Base-by-base conservation (phyloP, 2,797 vertebrate genomes). In the Semotilus atromaculatus region DNA sequence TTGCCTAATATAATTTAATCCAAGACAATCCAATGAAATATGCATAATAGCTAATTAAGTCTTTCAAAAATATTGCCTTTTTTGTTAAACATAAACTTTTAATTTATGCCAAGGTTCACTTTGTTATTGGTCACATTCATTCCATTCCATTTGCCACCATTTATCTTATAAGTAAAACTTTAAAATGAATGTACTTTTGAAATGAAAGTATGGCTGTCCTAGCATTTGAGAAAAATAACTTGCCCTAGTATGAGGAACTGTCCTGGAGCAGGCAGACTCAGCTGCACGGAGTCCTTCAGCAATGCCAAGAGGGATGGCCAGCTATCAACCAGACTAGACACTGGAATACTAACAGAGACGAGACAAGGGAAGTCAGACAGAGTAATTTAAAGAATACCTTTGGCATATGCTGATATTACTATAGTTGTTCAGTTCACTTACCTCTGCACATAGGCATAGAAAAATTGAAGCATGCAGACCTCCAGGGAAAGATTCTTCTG, bases 401-500 rank as follows among this genome's bases (percentile, higher is more conserved):
- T 67, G 29, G 2, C 62, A 66, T 34, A 21, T 38, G 1, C 36
- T 21, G 58, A 78, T 73, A 51, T 82, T 48, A 66, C 23, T 64
- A 29, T 38, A 38, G 8, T 29, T 78, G 14, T 5, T 79, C 7
- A 11, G 43, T 45, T 43, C 11, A 68, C 96, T 96, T 94, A 99
- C 98, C 98, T 97, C 93, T 99, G 98, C 85, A 99, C 97, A 84
- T 99, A 99, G 64, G 98, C 97, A 91, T 97, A 99, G 94, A 99
- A 99, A 95, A 99, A 99, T 93, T 99, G 98, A 92, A 99, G 95
- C 98, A 99, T 99, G 93, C 98, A 99, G 90, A 99, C 98, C 93
- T 99, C 98, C 92, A 99, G 90, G 48, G 98, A 99, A 84, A 99
- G 96, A 89, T 99, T 97, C 90, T 99, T 99, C 98, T 99, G 93